A percentile compares a stretch with the other conserved stretches of the same genome.
Evolutionary conservation across 2,113 vertebrate genomes (phyloP).

Genomic region (Furnarius figulus): DNA sequence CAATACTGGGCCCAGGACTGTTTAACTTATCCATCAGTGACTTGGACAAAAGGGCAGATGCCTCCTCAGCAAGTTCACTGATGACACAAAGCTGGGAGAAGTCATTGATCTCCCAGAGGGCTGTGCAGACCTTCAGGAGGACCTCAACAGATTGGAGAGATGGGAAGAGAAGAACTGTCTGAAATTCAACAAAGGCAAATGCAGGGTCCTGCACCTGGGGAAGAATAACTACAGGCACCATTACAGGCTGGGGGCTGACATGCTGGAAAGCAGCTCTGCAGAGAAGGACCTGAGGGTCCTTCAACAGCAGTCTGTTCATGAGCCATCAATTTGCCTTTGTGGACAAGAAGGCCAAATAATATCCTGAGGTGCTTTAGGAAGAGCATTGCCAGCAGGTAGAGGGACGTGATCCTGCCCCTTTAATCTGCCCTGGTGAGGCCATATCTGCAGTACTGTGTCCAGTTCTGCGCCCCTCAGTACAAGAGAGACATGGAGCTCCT

Average conservation of each 20-base stretch:
- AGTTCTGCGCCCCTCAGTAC: not conserved
- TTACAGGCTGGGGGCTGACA: rapidly evolving
- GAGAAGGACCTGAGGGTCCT: not conserved
- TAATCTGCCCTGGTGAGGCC: too few species aligned
- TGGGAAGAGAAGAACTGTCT: not conserved
- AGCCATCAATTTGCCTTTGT: not conserved
- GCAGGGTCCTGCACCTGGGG: not conserved
- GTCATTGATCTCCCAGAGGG: not conserved
- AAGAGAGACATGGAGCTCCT: not conserved
- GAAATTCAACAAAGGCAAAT: not conserved
- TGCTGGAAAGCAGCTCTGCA: not conserved
- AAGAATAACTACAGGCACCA: not conserved
- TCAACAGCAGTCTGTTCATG: not conserved
- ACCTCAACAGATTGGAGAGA: not conserved
- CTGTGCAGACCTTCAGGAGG: not conserved
- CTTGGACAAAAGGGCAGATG: not conserved
- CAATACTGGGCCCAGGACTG: rapidly evolving
- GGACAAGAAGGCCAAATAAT: not conserved
- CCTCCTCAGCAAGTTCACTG: not conserved
- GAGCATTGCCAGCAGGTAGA: not conserved
- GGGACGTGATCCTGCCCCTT: not conserved
- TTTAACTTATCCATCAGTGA: not conserved
- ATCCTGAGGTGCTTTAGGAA: too few species aligned
- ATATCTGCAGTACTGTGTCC: not conserved
- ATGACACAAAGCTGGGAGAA: not conserved